These are phyloP conservation scores for Borostomias antarcticus DNA, from an alignment of 2,797 vertebrate genomes.

Conservation along the genomic window DNA sequence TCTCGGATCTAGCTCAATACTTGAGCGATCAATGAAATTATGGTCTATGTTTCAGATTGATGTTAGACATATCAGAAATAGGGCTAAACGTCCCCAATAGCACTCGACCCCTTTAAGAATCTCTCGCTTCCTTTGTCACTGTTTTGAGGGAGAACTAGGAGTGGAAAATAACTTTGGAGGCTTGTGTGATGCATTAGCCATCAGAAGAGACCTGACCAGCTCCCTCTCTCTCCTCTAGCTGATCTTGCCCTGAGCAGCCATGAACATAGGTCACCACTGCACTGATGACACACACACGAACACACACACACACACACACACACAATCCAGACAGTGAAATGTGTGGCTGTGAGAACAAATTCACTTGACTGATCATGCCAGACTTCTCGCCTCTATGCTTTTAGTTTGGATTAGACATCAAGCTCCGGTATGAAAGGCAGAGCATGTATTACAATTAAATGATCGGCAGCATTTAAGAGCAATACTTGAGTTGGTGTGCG, in stretches of 20 bases:
- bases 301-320: neutral
- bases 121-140: neutral
- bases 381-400: conserved; percentile 10
- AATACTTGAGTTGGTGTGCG: neutral
- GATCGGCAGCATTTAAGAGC: conserved; percentile 22
- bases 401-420: conserved; percentile 29
- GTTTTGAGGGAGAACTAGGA: neutral
- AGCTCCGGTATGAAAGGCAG: conserved; percentile 13
- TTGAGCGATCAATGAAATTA: no score
- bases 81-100: no score
- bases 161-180: neutral
- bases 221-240: conserved; percentile 21
- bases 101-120: no score
- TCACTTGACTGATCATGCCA: conserved; percentile 3
- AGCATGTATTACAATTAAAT: conserved; percentile 23
- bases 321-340: neutral
- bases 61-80: no score
- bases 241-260: conserved; percentile 35
- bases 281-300: conserved; percentile 14
- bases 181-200: conserved; percentile 13
- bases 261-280: conserved; percentile 33
- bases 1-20: no score
- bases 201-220: conserved; percentile 18
- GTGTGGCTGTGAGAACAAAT: conserved; percentile 6
- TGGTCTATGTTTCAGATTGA: no score